Conservation (phyloP, 1,140 invertebrate genomes). For the Cydia strobilella region DNA sequence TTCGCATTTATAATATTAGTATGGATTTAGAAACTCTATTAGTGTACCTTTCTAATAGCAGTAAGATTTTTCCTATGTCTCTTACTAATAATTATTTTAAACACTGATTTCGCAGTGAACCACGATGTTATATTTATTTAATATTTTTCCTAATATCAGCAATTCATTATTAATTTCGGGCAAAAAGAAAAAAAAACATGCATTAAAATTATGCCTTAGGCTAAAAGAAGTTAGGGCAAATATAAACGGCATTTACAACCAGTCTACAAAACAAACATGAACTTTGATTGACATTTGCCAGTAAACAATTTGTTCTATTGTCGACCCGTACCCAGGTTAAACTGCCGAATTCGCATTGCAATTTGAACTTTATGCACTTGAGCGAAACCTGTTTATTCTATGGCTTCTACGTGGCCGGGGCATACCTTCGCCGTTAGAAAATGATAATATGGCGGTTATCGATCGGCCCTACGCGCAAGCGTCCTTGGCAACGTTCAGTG, state of each 20-base stretch:
- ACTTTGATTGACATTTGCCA: constrained; percentile 29
- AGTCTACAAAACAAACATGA: constrained; percentile 6
- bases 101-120: too few species aligned
- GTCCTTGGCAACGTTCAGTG: constrained; percentile 43
- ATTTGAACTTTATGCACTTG: constrained; percentile 32
- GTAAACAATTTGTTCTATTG: constrained; percentile 28
- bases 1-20: too few species aligned
- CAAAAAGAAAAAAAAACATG: too few species aligned
- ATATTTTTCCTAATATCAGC: too few species aligned
- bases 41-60: too few species aligned
- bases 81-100: too few species aligned
- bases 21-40: too few species aligned
- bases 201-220: too few species aligned
- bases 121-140: too few species aligned
- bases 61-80: too few species aligned
- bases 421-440: constrained; percentile 34
- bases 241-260: constrained; percentile 9
- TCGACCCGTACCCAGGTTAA: constrained; percentile 25
- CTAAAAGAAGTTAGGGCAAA: neutral
- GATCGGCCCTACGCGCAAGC: constrained; percentile 68
- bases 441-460: constrained; percentile 52
- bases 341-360: constrained; percentile 12
- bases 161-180: too few species aligned
- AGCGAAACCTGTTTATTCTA: constrained; percentile 33
- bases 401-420: constrained; percentile 37